Conservation (phyloP, 2,797 vertebrate species). For the Telmatherina bonti region DNA sequence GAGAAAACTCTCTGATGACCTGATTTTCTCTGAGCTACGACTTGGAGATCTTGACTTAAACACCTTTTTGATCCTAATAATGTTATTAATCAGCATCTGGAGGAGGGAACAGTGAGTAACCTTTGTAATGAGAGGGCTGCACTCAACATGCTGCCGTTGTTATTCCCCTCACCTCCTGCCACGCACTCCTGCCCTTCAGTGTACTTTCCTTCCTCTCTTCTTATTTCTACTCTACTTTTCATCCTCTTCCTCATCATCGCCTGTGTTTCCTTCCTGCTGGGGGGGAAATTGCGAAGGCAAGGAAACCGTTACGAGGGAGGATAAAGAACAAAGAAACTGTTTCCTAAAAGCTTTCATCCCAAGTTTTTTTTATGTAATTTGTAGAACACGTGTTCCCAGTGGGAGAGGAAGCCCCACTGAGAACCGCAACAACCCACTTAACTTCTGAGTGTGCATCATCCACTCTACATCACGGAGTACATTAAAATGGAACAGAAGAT, state of each 20-base stretch:
- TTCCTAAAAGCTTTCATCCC: conserved; percentile 18
- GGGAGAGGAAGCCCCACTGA: conserved; percentile 18
- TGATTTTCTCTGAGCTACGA: conserved; percentile 46
- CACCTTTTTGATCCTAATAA: conserved; percentile 58
- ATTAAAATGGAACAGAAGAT: too few species aligned
- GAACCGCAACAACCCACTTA: not conserved
- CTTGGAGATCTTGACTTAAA: conserved; percentile 51
- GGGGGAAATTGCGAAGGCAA: conserved; percentile 7
- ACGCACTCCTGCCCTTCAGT: conserved; percentile 12
- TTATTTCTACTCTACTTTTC: conserved; percentile 10
- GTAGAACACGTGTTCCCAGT: conserved; percentile 28
- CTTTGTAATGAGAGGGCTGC: conserved; percentile 65
- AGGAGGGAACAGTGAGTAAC: conserved; percentile 56
- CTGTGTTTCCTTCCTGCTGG: not conserved
- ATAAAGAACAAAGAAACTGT: conserved; percentile 12
- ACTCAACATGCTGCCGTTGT: conserved; percentile 34
- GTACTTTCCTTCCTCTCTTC: conserved; percentile 9
- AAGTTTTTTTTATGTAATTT: conserved; percentile 14
- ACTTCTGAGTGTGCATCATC: conserved; percentile 1
- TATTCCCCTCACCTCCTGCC: conserved; percentile 32
- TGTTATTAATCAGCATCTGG: conserved; percentile 65
- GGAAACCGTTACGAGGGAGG: conserved; percentile 4
- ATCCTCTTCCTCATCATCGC: conserved; percentile 6
- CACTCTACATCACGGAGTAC: too few species aligned
- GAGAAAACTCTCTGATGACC: conserved; percentile 40